Percentiles rank a stretch among this genome's conserved stretches.
Conservation (phyloP, 2,113 vertebrate species). For the Ptychochromis oligacanthus region DNA sequence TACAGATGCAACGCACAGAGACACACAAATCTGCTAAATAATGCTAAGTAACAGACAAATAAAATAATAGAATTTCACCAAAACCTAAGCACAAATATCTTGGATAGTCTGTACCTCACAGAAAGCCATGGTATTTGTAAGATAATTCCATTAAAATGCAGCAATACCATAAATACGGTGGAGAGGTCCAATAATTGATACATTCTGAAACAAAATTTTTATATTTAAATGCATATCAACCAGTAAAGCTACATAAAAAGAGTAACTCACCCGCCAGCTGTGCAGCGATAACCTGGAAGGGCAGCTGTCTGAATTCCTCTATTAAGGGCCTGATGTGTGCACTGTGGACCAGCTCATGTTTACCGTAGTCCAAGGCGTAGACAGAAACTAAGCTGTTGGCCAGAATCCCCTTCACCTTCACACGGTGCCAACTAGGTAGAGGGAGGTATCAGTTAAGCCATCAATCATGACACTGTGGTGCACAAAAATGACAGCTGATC, state of each 20-base stretch:
- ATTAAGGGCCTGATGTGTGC: conserved; percentile 83
- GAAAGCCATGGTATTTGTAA: no score
- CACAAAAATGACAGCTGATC: no score
- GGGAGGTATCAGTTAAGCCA: neutral
- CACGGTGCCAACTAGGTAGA: conserved; percentile 88
- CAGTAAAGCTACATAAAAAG: neutral
- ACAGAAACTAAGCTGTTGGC: conserved; percentile 87
- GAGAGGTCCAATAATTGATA: no score
- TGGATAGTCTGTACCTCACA: no score
- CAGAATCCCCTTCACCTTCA: conserved; percentile 88
- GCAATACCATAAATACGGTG: no score
- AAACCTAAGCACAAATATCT: neutral
- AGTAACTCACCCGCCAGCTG: conserved; percentile 88
- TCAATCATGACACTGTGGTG: neutral
- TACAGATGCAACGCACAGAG: no score
- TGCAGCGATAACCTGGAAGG: conserved; percentile 91
- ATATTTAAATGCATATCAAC: neutral
- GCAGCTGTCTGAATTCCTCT: conserved; percentile 87
- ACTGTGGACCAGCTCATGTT: conserved; percentile 86
- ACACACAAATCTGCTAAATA: no score
- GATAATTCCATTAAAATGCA: no score
- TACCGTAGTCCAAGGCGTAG: conserved; percentile 92
- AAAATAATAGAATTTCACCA: no score
- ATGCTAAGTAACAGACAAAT: no score
- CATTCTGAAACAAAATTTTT: no score